Evolutionary conservation across 1,140 invertebrate species (phyloP).

Genomic region (Paralvinella palmiformis): DNA sequence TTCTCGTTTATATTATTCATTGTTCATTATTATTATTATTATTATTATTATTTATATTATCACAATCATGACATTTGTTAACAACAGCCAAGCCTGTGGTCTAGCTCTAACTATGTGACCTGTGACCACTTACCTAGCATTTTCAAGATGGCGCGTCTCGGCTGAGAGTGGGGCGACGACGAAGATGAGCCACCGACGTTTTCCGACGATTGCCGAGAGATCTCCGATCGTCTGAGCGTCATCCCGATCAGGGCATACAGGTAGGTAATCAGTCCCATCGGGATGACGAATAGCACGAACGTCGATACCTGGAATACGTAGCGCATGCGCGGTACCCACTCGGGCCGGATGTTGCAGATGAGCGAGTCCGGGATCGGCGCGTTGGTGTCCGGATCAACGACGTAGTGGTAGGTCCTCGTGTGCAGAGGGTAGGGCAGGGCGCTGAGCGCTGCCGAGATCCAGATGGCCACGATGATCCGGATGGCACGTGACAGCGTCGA

Average conservation of each 20-base stretch:
- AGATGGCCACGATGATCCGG: slow-evolving; percentile 72
- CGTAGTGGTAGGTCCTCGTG: slow-evolving; percentile 35
- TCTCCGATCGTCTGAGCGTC: slow-evolving; percentile 30
- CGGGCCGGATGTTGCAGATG: slow-evolving; percentile 39
- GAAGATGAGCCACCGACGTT: not conserved
- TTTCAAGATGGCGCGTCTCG: slow-evolving; percentile 38
- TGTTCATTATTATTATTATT: too few species aligned
- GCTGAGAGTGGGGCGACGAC: slow-evolving; percentile 22
- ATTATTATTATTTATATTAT: too few species aligned
- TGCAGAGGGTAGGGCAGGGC: slow-evolving; percentile 63
- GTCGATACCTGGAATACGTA: slow-evolving; percentile 46
- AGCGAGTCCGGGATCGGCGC: slow-evolving; percentile 34
- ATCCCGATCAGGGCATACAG: slow-evolving; percentile 49
- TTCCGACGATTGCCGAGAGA: slow-evolving; percentile 13
- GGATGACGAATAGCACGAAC: slow-evolving; percentile 50
- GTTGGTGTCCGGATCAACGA: slow-evolving; percentile 24
- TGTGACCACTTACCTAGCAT: slow-evolving; percentile 43
- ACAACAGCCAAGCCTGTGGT: too few species aligned
- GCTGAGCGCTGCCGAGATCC: slow-evolving; percentile 68
- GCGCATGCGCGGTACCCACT: slow-evolving; percentile 32
- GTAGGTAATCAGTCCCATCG: slow-evolving; percentile 47
- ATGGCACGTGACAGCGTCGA: slow-evolving; percentile 71
- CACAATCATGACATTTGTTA: too few species aligned
- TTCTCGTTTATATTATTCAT: too few species aligned
- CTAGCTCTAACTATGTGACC: too few species aligned